These are phyloP conservation scores for Plebejus anna DNA, from an alignment of 2,888 invertebrate species.

Conservation along the genomic window DNA sequence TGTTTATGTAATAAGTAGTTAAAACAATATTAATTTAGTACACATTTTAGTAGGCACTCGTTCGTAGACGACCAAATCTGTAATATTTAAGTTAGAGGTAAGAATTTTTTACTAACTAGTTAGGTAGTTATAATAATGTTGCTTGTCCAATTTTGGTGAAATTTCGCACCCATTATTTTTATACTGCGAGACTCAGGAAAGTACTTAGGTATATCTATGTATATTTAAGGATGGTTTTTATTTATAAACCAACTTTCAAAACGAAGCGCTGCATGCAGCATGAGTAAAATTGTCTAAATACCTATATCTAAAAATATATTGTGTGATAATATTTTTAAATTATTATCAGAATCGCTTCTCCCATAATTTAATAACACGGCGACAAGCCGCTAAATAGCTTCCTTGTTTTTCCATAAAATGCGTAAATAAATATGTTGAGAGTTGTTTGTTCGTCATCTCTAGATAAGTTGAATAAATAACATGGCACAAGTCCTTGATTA, in stretches of 20 bases:
- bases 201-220: too few species aligned
- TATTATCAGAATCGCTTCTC: too few species aligned
- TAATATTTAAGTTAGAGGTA: neutral
- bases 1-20: neutral
- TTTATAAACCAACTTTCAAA: too few species aligned
- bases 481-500: neutral
- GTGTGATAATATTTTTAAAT: too few species aligned
- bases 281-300: too few species aligned
- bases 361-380: neutral
- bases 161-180: too few species aligned
- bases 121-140: too few species aligned
- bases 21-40: neutral
- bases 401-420: neutral
- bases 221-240: too few species aligned
- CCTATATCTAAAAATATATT: too few species aligned
- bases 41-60: neutral
- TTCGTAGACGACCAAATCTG: neutral
- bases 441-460: constrained; percentile 13
- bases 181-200: too few species aligned
- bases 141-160: too few species aligned
- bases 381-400: neutral
- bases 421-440: neutral
- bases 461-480: constrained; percentile 10
- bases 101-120: neutral
- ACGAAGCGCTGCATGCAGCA: too few species aligned